Percentiles rank a stretch among this genome's conserved stretches.
phyloP scores from a whole-genome alignment of 1,140 invertebrate species.

The Manduca sexta region DNA sequence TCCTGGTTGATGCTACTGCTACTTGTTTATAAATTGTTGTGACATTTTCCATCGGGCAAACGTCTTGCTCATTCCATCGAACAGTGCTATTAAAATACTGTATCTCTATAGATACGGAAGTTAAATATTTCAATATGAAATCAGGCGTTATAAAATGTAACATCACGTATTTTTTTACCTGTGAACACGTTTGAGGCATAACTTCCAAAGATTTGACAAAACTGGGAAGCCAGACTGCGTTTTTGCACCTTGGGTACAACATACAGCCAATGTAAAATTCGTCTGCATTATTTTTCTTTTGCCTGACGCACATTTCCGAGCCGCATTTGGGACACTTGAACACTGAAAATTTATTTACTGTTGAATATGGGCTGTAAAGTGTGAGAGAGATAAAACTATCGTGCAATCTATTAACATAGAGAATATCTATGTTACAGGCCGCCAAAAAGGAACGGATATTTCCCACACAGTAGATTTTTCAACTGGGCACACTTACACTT shows the following conservation, averaged over 20 bases:
- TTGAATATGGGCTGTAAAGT: not conserved
- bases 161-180: not conserved
- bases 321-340: conserved; percentile 88
- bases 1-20: too few relatives aligned
- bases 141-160: not conserved
- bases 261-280: conserved; percentile 85
- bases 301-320: conserved; percentile 79
- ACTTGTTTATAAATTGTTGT: too few relatives aligned
- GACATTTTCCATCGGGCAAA: too few relatives aligned
- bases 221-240: conserved; percentile 87
- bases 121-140: not conserved
- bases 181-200: conserved; percentile 77
- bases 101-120: too few relatives aligned
- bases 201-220: conserved; percentile 78
- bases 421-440: too few relatives aligned
- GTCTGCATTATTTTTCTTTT: conserved; percentile 76
- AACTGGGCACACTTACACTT: too few relatives aligned
- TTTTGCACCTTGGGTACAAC: conserved; percentile 86
- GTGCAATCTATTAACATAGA: too few relatives aligned
- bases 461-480: too few relatives aligned
- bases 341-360: conserved; percentile 48
- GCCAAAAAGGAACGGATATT: too few relatives aligned
- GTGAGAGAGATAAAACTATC: too few relatives aligned
- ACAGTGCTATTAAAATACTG: too few relatives aligned
- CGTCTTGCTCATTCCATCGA: too few relatives aligned